Evolutionary conservation across 1,140 invertebrate genomes (phyloP), one percentile per base, ranked within the genome.

Genomic region (Pantala flavescens): DNA sequence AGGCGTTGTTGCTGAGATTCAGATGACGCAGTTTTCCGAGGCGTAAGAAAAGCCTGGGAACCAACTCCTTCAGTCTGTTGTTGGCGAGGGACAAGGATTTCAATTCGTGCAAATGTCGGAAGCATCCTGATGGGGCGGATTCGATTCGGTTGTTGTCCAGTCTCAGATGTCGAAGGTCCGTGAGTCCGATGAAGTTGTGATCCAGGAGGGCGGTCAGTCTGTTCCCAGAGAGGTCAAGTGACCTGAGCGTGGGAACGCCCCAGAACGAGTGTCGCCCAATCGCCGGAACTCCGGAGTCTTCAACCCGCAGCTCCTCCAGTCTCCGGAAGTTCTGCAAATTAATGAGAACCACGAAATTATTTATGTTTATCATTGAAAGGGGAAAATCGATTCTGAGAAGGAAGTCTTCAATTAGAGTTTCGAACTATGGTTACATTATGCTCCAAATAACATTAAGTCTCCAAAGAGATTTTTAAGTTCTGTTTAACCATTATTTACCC

Each of bases 241-340:
- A 81, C 76, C 86, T 85, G 36, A 93, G 83, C 74, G 88, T 87
- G 74, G 85, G 86, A 0, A 93, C 85, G 1, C 90, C 90, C 87
- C 88, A 93, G 80, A 94, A 93, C 12, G 91, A 91, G 78, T 91
- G 87, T 75, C 88, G 86, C 0, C 92, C 92, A 75, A 94, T 90
- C 16, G 90, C 90, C 0, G 92, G 91, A 7, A 94, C 83, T 78
- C 90, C 90, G 0, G 90, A 93, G 75, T 89, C 86, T 0, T 88
- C 88, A 55, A 94, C 92, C 78, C 89, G 89, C 0, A 94, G 82
- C 81, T 93, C 90, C 81, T 90, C 87, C 28, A 94, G 83, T 72
- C 88, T 84, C 63, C 82, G 83, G 79, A 92, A 91, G 73, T 86
- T 84, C 16, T 86, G 84, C 28, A 36, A 36, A 36, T 5, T 36